Evolutionary conservation across 2,797 vertebrate species (phyloP), one percentile per base, ranked within the genome.

Genomic region (Chaenodraco wilsoni): DNA sequence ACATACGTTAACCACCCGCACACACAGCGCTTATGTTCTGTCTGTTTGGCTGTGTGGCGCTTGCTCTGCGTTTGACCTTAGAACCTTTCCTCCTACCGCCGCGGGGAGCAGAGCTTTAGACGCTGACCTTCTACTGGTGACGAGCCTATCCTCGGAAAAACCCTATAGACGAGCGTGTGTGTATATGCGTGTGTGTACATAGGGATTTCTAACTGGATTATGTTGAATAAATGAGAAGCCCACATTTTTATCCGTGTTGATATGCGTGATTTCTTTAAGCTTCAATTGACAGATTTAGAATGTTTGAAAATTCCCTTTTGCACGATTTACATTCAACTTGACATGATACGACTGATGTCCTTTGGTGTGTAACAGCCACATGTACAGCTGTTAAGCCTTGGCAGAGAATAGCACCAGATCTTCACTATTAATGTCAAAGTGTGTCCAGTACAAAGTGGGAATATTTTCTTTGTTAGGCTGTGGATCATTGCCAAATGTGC

Each of bases 111-210:
- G 58, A 67, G 65, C 71, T 79, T 49, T 31, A 57, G 56, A 78
- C 17, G 1, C 21, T 78, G 84, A 86, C 89, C 79, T 84, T 85
- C 67, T 57, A 9, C 56, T 72, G 27, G 69, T 67, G 74, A 60
- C 64, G 70, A 61, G 5, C 23, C 21, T 72, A 67, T 84, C 86
- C 79, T 84, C 59, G 49, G 72, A 65, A 45, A 33, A 62, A 52
- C 77, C 37, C 60, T 1, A 2, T 5, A 15, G n/a, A 54, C 44
- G 0, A 13, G 16, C 57, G 23, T 14, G 31, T 49, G 49, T 54
- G 54, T 68, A 14, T 45, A 57, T 62, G 43, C 58, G 54, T 60
- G 62, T 58, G 72, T 46, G 45, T 14, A 50, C 33, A 50, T 13
- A 59, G 27, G 54, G 48, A 56, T 65, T 61, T 75, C 27, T 74